phyloP scores from a whole-genome alignment of 2,888 invertebrate genomes.

The Pheosia gnoma region DNA sequence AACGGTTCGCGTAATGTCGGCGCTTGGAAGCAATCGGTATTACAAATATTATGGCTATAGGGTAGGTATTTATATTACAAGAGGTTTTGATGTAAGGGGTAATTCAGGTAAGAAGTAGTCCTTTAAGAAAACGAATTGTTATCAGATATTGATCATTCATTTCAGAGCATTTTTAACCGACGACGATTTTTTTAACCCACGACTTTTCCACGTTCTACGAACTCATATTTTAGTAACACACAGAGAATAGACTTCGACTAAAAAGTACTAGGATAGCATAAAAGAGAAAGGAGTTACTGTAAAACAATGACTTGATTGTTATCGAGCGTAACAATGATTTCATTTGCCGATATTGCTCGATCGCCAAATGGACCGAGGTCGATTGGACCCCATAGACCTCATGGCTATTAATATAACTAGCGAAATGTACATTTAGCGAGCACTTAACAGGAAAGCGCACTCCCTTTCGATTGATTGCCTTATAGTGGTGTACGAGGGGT shows the following conservation, averaged over 20 bases:
- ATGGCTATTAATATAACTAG: constrained; percentile 55
- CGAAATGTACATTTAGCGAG: constrained; percentile 51
- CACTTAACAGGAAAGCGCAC: constrained; percentile 53
- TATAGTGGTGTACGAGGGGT: constrained; percentile 27
- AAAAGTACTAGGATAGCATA: too few species aligned
- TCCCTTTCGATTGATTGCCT: constrained; percentile 58
- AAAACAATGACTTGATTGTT: constrained; percentile 24
- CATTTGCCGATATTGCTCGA: constrained; percentile 49
- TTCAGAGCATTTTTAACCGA: too few species aligned
- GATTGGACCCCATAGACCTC: constrained; percentile 43
- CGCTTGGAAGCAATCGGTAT: constrained; percentile 39
- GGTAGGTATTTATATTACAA: constrained; percentile 10
- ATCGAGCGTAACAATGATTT: constrained; percentile 55
- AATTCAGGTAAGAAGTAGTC: constrained; percentile 8
- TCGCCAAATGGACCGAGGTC: constrained; percentile 58
- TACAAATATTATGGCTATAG: constrained; percentile 47
- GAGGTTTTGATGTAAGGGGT: constrained; percentile 19
- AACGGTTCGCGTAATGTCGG: constrained; percentile 51
- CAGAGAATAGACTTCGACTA: too few species aligned
- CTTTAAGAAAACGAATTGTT: too few species aligned
- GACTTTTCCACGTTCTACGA: too few species aligned
- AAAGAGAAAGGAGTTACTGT: not conserved
- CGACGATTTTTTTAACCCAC: too few species aligned
- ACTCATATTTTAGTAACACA: too few species aligned
- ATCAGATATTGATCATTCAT: too few species aligned